Conservation (phyloP, 2,888 invertebrate genomes). For the Junonia oenone region DNA sequence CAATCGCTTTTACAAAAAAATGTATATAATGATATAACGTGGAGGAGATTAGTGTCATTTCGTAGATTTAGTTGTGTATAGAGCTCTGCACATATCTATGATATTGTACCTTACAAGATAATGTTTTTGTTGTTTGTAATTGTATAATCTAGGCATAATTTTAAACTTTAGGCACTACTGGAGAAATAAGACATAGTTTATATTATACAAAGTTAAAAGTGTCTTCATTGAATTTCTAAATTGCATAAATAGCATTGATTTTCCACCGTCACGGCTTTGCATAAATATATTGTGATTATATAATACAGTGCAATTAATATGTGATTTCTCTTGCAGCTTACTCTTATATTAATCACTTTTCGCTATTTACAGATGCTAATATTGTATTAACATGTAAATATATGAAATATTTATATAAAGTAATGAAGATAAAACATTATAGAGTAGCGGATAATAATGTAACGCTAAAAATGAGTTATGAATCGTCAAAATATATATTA, state of each 20-base stretch:
- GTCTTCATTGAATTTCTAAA: not conserved
- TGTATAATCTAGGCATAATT: not conserved
- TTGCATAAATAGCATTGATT: not conserved
- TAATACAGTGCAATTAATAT: conserved; percentile 1
- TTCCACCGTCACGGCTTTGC: not conserved
- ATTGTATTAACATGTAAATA: not conserved
- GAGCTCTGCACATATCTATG: not conserved
- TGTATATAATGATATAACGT: not conserved
- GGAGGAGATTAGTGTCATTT: not conserved
- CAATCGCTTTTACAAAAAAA: not conserved
- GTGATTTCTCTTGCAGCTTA: not conserved
- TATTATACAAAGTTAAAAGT: not conserved
- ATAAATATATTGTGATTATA: not conserved
- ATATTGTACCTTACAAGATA: not conserved
- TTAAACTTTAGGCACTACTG: not conserved
- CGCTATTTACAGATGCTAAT: not conserved
- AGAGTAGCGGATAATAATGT: not conserved
- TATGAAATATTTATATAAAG: not conserved
- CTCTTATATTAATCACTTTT: not conserved
- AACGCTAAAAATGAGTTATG: not conserved
- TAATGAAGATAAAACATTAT: not conserved
- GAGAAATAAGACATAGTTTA: not conserved
- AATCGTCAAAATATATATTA: not conserved
- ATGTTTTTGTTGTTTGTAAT: not conserved
- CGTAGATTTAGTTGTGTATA: conserved; percentile 1